Evolutionary conservation across 2,113 vertebrate genomes (phyloP), one percentile per base, ranked within the genome.

Genomic region (Nanger granti): DNA sequence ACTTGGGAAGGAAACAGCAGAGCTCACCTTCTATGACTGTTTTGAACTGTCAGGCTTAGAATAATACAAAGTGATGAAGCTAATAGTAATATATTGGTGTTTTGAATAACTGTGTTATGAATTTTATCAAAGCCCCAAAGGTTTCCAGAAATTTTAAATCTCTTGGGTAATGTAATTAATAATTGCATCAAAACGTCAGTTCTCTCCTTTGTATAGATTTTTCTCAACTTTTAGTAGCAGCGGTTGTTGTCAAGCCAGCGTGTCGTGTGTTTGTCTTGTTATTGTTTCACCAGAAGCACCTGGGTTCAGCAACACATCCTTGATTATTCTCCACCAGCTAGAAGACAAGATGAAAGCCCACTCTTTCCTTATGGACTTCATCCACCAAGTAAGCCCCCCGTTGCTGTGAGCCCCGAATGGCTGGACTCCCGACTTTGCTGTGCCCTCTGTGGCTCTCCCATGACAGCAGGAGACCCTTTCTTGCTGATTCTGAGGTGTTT

Each of bases 321-420:
- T 99, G 91, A 99, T 99, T 97, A 99, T 99, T 97, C 99, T 99
- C 95, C 99, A 99, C 98, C 99, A 99, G 96, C 98, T 99, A 31
- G 99, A 99, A 96, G 99, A 99, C 98, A 99, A 99, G 98, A 99
- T 99, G 99, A 99, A 99, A 98, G 99, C 99, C n/a, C 99, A 99
- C 93, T 99, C 99, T 37, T 99, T 99, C 98, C 99, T 99, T 96
- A 98, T 99, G 99, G 99, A 99, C 97, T 99, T 99, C 94, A 99
- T 99, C 97, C 99, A 99, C 73, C 99, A 99, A 96, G 99, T 99
- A 97, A 93, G 97, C 26, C 7, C 41, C 20, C 79, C 0, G 47
- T 8, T 37, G 13, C 62, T 87, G 29, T 29, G 87, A 13, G 1
- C 13, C 54, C 54, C 5, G 2, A 10, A 0, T 0, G 52, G 9